Evolutionary conservation across 2,113 vertebrate genomes (phyloP).

Genomic region (Spilogale gracilis): DNA sequence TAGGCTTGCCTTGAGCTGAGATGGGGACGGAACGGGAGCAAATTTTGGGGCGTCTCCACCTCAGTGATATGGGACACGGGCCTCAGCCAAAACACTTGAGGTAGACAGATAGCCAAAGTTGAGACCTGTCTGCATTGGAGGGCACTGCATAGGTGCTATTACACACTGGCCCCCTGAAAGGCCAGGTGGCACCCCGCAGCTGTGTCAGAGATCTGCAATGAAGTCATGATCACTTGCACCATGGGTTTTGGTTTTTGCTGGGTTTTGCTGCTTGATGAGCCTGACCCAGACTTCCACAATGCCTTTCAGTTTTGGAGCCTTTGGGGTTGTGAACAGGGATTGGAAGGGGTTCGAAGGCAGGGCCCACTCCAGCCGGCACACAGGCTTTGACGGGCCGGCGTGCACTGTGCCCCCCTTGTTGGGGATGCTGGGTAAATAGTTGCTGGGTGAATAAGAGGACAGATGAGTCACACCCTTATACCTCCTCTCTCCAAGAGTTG

Average conservation of each 20-base stretch:
- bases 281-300: background rate
- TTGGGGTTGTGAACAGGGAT: background rate
- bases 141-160: too few relatives aligned
- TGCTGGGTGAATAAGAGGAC: background rate
- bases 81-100: background rate
- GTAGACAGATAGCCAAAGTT: background rate
- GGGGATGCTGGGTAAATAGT: background rate
- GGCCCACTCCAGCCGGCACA: accelerated
- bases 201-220: accelerated
- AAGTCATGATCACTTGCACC: accelerated
- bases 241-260: background rate
- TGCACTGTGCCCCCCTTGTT: accelerated
- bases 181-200: accelerated
- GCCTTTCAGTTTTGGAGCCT: background rate
- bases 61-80: background rate
- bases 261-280: background rate
- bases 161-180: too few relatives aligned
- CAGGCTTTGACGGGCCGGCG: background rate
- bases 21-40: background rate
- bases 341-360: background rate
- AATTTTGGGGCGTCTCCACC: background rate
- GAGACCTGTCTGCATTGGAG: background rate
- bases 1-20: background rate
- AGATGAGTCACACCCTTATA: background rate
- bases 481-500: accelerated